These are phyloP conservation scores for Oophaga sylvatica DNA, from an alignment of 2,797 vertebrate genomes.

Conservation along the genomic window DNA sequence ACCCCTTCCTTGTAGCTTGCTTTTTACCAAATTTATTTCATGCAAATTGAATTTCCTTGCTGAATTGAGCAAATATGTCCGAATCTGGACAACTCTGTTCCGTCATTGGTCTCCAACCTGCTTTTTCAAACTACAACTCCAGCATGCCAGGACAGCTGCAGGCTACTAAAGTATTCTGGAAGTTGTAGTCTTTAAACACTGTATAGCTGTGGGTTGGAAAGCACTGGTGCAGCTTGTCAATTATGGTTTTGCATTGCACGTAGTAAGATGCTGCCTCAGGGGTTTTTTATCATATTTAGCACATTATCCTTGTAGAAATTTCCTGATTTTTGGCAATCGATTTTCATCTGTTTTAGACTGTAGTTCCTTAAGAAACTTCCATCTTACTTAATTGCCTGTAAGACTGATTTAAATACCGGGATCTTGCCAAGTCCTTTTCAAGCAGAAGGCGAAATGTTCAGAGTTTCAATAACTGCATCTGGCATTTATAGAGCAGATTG, in stretches of 20 bases:
- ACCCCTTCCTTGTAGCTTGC: too few relatives aligned
- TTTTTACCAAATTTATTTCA: too few relatives aligned
- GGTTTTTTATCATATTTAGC: neutral
- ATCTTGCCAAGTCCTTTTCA: conserved; percentile 68
- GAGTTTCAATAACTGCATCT: conserved; percentile 66
- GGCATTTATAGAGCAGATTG: conserved; percentile 67
- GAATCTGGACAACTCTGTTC: too few relatives aligned
- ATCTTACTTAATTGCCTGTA: conserved; percentile 69
- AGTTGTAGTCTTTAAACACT: too few relatives aligned
- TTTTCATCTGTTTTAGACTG: conserved; percentile 47
- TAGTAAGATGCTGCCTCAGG: neutral
- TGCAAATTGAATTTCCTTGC: too few relatives aligned
- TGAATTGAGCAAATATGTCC: too few relatives aligned
- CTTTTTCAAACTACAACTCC: too few relatives aligned
- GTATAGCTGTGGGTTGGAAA: too few relatives aligned
- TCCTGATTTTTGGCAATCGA: neutral
- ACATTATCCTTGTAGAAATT: conserved; percentile 11
- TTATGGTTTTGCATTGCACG: neutral
- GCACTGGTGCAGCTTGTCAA: too few relatives aligned
- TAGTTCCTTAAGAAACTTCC: conserved; percentile 58
- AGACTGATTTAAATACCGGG: conserved; percentile 70
- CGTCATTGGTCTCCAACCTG: too few relatives aligned
- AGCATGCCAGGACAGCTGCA: too few relatives aligned
- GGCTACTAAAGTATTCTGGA: too few relatives aligned
- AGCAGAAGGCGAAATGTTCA: conserved; percentile 64